A percentile compares a stretch with the other conserved stretches of the same genome.
These are phyloP conservation scores for Drosophila tsacasi DNA, from an alignment of 1,140 invertebrate genomes.

Conservation along the genomic window DNA sequence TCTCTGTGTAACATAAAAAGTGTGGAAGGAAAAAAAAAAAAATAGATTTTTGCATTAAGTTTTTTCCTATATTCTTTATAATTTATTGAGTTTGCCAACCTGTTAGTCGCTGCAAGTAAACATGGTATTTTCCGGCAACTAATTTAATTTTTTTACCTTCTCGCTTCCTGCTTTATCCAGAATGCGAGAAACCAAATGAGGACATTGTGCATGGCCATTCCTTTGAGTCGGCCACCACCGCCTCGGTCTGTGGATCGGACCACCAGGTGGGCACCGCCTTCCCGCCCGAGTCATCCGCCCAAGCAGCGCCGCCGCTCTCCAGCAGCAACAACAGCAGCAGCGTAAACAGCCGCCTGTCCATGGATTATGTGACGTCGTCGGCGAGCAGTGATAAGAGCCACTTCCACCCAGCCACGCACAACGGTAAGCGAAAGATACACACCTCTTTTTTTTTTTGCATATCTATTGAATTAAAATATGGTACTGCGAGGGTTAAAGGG, in stretches of 20 bases:
- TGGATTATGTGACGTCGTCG: constrained; percentile 64
- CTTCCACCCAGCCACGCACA: constrained; percentile 69
- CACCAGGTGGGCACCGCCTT: constrained; percentile 85
- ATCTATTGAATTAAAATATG: constrained; percentile 22
- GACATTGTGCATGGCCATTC: constrained; percentile 88
- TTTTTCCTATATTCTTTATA: constrained; percentile 1
- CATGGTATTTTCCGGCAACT: constrained; percentile 37
- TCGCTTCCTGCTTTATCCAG: constrained; percentile 36
- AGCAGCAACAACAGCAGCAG: constrained; percentile 49
- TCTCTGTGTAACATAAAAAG: constrained; percentile 4
- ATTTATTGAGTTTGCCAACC: constrained; percentile 62
- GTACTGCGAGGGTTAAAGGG: background rate
- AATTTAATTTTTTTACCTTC: constrained; percentile 58
- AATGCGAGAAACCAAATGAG: constrained; percentile 87
- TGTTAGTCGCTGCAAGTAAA: background rate
- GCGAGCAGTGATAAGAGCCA: constrained; percentile 77
- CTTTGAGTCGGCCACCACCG: constrained; percentile 88
- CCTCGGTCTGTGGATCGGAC: constrained; percentile 90
- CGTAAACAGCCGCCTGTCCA: constrained; percentile 60
- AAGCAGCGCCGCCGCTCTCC: constrained; percentile 43
- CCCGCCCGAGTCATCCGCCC: constrained; percentile 86
- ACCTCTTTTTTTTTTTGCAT: background rate
- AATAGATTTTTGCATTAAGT: background rate
- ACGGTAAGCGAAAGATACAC: constrained; percentile 63
- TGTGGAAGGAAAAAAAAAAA: constrained; percentile 8